phyloP scores from a whole-genome alignment of 2,113 vertebrate species.

The Lathamus discolor region DNA sequence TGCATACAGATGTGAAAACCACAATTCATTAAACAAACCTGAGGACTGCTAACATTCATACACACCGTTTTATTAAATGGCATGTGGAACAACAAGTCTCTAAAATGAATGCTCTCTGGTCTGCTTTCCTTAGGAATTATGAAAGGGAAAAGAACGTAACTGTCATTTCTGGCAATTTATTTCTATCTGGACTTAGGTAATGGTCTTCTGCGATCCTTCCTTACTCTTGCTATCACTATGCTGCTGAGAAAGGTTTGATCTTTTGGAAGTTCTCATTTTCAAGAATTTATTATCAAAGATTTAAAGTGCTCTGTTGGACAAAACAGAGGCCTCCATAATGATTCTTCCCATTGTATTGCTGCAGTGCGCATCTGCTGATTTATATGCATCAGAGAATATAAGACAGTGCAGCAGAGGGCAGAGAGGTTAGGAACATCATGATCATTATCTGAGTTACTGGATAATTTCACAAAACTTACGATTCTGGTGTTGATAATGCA shows the following conservation, averaged over 20 bases:
- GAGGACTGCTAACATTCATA: neutral
- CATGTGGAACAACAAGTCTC: neutral
- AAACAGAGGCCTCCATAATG: neutral
- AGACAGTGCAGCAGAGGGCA: neutral
- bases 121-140: slow-evolving; percentile 19
- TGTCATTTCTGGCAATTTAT: neutral
- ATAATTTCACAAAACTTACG: neutral
- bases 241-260: neutral
- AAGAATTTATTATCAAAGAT: neutral
- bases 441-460: neutral
- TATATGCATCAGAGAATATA: neutral
- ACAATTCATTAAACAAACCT: neutral
- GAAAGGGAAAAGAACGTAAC: neutral
- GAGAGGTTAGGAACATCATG: neutral
- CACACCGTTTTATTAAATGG: slow-evolving; percentile 7
- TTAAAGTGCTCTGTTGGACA: neutral
- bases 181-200: neutral
- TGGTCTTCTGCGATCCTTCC: neutral
- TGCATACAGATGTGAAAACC: neutral
- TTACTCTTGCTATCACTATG: neutral
- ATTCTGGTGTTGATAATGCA: neutral
- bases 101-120: neutral
- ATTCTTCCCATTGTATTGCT: neutral
- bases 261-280: neutral
- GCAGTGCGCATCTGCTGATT: neutral